Evolutionary conservation across 2,113 vertebrate species (phyloP), one percentile per base, ranked within the genome.

Genomic region (Brachyistius frenatus): DNA sequence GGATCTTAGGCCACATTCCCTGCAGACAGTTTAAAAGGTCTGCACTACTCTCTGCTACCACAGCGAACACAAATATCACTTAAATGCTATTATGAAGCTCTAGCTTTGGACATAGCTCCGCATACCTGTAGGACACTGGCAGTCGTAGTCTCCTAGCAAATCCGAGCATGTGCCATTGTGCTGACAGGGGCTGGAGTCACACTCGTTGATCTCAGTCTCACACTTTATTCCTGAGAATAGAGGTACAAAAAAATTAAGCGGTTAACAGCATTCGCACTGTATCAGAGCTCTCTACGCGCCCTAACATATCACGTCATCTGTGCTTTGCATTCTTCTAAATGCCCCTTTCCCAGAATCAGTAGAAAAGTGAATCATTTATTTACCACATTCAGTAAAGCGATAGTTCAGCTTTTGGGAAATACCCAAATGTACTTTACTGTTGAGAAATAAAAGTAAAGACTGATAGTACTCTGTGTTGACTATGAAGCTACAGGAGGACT

Each of bases 91-190:
- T 47, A 52, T 5, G 76, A 55, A 66, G 36, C 44, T 72, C 13
- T 5, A 10, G 37, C 5, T 58, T 49, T 77, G 61, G 47, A 66
- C 30, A 32, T 5, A 39, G 57, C 7, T 46, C 64, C 63, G 78
- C 88, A 77, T 89, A 96, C 96, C 96, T 93, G 80, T 11, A 55
- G 91, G 95, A 84, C 96, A 97, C 9, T 8, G 85, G 62, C 96
- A 97, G 31, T 87, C 64, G 63, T 95, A 95, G 85, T 79, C 60
- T 52, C 92, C 93, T 36, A 86, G 71, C 66, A 90, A 87, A 73
- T 90, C 91, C 30, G 67, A 57, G 70, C 95, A 97, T 2, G 90
- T 93, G 73, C 95, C 95, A 57, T 93, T 91, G 84, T 96, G 93
- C 84, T 91, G 92, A 90, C 96, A 96, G 23, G 92, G 93, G 62